These are phyloP conservation scores for Cotesia vestalis DNA, from an alignment of 1,140 invertebrate genomes.

Conservation along the genomic window DNA sequence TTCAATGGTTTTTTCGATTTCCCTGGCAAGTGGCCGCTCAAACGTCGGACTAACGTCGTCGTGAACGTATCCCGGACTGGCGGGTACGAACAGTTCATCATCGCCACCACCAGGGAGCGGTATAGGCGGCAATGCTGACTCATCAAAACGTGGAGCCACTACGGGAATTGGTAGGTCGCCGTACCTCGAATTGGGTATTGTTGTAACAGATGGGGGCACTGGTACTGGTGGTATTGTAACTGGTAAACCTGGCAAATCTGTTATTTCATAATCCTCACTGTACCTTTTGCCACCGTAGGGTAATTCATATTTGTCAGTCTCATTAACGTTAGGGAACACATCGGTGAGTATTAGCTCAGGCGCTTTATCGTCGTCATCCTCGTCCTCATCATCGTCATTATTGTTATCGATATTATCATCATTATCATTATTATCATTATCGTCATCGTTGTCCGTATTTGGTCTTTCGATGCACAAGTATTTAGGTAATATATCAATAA, in stretches of 20 bases:
- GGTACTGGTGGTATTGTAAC: conserved; percentile 33
- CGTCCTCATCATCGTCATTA: conserved; percentile 74
- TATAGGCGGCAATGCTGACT: conserved; percentile 71
- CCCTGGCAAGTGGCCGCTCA: conserved; percentile 76
- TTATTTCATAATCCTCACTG: conserved; percentile 77
- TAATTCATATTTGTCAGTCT: conserved; percentile 74
- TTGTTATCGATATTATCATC: conserved; percentile 56
- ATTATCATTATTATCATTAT: conserved; percentile 66
- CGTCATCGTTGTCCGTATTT: conserved; percentile 75
- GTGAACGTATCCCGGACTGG: conserved; percentile 66
- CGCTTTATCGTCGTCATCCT: conserved; percentile 70
- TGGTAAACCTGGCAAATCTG: conserved; percentile 69
- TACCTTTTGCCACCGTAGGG: conserved; percentile 70
- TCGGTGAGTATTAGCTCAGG: conserved; percentile 76
- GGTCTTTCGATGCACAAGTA: conserved; percentile 86
- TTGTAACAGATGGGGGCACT: conserved; percentile 20
- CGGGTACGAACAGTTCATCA: conserved; percentile 82
- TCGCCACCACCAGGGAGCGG: conserved; percentile 78
- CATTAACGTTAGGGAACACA: conserved; percentile 74
- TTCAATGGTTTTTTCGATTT: conserved; percentile 88
- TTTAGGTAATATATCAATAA: conserved; percentile 89
- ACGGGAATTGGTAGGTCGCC: conserved; percentile 52
- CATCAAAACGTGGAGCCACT: conserved; percentile 71
- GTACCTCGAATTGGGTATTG: conserved; percentile 61
- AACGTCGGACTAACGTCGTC: conserved; percentile 81